Percentiles rank a stretch among this genome's conserved stretches.
Conservation (phyloP, 1,140 invertebrate genomes). For the Drosophila mauritiana region DNA sequence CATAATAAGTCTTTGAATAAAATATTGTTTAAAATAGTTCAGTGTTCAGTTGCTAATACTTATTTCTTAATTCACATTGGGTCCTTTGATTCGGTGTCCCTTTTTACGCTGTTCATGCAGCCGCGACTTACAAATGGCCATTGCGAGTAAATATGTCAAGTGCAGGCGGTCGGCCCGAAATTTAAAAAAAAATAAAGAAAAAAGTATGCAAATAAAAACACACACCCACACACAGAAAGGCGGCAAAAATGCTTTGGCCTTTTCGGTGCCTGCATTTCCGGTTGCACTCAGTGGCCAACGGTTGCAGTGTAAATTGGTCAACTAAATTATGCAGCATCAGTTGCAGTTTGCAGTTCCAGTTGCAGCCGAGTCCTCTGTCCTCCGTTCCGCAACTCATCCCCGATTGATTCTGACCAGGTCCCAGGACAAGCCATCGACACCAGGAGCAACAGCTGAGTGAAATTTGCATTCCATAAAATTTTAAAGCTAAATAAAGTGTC, state of each 20-base stretch:
- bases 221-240: neutral
- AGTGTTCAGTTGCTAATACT: too few species aligned
- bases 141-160: conserved; percentile 83
- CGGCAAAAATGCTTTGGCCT: conserved; percentile 34
- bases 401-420: neutral
- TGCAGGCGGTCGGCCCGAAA: conserved; percentile 59
- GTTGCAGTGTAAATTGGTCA: conserved; percentile 79
- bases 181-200: neutral
- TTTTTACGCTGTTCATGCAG: neutral
- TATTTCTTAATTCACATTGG: neutral
- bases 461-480: conserved; percentile 73
- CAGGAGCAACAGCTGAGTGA: conserved; percentile 68
- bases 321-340: conserved; percentile 84
- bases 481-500: conserved; percentile 76
- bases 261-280: conserved; percentile 74
- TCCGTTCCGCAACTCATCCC: neutral
- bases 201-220: conserved; percentile 21
- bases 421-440: conserved; percentile 6
- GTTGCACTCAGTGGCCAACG: conserved; percentile 76
- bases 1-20: too few species aligned
- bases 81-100: neutral
- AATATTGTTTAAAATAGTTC: neutral
- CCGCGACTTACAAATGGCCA: conserved; percentile 69
- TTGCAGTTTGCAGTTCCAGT: conserved; percentile 67
- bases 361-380: conserved; percentile 28